Percentiles rank a stretch among this genome's conserved stretches.
Evolutionary conservation across 1,140 invertebrate genomes (phyloP).

Genomic region (Proctacanthus coquilletti): DNA sequence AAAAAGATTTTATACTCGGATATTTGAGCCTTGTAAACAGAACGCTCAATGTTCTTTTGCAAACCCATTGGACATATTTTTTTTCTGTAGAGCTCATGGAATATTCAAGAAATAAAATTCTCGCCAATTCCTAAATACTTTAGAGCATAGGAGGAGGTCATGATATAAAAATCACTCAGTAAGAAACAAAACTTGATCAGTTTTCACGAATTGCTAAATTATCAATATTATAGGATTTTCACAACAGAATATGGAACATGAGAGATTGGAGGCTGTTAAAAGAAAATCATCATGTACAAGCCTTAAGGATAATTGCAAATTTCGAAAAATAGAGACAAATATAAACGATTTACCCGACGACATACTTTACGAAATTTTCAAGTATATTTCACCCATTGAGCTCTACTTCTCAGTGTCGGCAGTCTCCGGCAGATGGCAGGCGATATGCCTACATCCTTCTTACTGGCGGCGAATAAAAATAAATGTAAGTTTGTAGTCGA

Average conservation of each 20-base stretch:
- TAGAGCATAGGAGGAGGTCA: too few relatives aligned
- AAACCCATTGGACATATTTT: too few relatives aligned
- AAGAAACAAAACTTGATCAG: too few relatives aligned
- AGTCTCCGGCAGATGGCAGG: neutral
- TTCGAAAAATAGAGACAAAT: neutral
- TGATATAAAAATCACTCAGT: too few relatives aligned
- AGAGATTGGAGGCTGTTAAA: neutral
- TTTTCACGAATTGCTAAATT: too few relatives aligned
- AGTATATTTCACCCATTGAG: neutral
- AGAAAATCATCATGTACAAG: neutral
- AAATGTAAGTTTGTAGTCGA: slow-evolving; percentile 1
- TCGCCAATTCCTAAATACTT: too few relatives aligned
- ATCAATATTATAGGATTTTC: neutral
- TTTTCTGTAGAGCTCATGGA: too few relatives aligned
- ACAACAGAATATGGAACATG: neutral
- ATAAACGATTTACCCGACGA: neutral
- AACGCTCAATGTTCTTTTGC: too few relatives aligned
- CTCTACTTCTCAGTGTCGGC: neutral
- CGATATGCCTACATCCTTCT: neutral
- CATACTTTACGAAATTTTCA: neutral
- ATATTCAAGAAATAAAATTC: too few relatives aligned
- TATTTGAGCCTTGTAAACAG: too few relatives aligned
- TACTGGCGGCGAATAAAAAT: neutral
- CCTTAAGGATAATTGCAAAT: neutral
- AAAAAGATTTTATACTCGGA: too few relatives aligned